Evolutionary conservation across 1,140 invertebrate species (phyloP), one percentile per base, ranked within the genome.

Genomic region (Mylabris phalerata): DNA sequence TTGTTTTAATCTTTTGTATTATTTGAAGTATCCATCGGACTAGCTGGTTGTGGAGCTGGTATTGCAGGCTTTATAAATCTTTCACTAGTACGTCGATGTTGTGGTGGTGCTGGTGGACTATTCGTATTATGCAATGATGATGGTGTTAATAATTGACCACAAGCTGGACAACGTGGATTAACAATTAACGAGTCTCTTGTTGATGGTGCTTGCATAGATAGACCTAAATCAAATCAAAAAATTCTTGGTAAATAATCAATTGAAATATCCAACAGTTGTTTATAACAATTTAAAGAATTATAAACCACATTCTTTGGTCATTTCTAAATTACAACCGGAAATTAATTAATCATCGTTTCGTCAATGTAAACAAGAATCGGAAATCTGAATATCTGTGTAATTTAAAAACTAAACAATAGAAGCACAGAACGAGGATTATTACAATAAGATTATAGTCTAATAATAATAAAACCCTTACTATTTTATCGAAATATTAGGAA

Each of bases 61-160:
- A 83, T 81, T 61, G 83, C 83, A 55, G 87, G 87, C 71, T 89
- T 91, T 25, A 90, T 84, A 67, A 90, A 91, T 67, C 87, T 79
- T 67, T 90, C 88, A 63, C 84, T 84, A 43, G 85, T 78, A 54
- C 86, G 82, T 57, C 86, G 80, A 67, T 78, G 78, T 67, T 85
- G 55, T 19, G 68, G 67, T 7, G 68, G 68, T n/a, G 71, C 68
- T 4, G 70, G 69, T 52, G 66, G 70, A 48, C 62, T 63, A 44
- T 61, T 63, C 9, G 67, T 62, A 11, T 49, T 43, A 43, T 65
- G 67, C 3, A 65, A 38, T 5, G 62, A 54, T 38, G 74, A 77
- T 77, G 60, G 80, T 41, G 80, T 77, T 62, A 80, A 71, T 48
- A 81, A 74, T 73, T 89, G 84, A 44, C 87, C 87, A 72, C 84